phyloP scores from a whole-genome alignment of 2,113 vertebrate genomes.

The Siphamia tubifer region DNA sequence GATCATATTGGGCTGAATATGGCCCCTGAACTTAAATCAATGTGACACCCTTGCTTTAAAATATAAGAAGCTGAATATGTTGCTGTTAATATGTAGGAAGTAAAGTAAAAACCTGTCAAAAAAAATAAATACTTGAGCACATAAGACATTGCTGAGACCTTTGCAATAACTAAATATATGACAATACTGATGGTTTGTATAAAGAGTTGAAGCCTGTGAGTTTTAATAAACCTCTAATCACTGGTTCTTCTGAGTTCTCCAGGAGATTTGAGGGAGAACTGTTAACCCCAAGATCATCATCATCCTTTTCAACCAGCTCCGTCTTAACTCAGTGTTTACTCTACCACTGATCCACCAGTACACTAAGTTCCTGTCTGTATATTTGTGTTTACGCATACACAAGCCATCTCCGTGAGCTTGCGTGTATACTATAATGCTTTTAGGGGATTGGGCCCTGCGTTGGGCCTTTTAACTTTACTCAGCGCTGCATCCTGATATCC shows the following conservation, averaged over 20 bases:
- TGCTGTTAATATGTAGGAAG: too few relatives aligned
- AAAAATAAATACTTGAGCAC: too few relatives aligned
- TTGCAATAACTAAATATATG: too few relatives aligned
- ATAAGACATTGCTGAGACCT: too few relatives aligned
- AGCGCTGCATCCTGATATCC: slow-evolving; percentile 69
- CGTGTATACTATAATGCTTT: slow-evolving; percentile 64
- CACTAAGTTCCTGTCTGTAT: slow-evolving; percentile 54
- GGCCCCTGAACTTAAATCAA: too few relatives aligned
- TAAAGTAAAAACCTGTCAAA: too few relatives aligned
- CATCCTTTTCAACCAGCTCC: slow-evolving; percentile 31
- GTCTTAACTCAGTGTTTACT: slow-evolving; percentile 48
- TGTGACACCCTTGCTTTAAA: too few relatives aligned
- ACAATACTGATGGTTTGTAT: not conserved
- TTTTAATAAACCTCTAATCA: slow-evolving; percentile 7
- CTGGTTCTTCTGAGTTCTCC: not conserved
- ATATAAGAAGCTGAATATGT: too few relatives aligned
- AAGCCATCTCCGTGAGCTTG: slow-evolving; percentile 62
- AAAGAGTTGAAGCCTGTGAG: too few relatives aligned
- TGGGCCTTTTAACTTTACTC: slow-evolving; percentile 67
- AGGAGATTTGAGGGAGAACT: slow-evolving; percentile 8
- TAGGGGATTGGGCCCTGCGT: slow-evolving; percentile 41
- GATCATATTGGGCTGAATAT: too few relatives aligned
- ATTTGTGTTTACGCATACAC: slow-evolving; percentile 35
- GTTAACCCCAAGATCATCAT: slow-evolving; percentile 1
- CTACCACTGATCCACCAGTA: slow-evolving; percentile 45